Conservation (phyloP, 2,113 vertebrate genomes). For the Tinamus guttatus region DNA sequence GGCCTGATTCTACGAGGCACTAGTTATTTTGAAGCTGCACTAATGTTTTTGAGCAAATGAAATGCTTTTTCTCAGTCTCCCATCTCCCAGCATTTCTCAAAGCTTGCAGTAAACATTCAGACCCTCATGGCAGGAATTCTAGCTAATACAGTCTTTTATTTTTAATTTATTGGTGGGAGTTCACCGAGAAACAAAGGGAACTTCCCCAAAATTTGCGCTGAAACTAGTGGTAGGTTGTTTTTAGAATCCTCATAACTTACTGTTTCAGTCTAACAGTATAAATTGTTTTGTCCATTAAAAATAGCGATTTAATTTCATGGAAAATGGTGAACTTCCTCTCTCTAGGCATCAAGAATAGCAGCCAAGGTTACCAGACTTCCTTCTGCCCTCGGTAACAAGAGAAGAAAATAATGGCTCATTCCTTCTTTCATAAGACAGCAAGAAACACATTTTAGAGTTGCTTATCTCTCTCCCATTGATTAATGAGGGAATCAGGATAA, state of each 20-base stretch:
- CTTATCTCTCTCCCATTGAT: background rate
- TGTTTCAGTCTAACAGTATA: background rate
- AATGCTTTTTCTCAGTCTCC: background rate
- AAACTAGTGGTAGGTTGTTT: background rate
- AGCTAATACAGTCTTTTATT: background rate
- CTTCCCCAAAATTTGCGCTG: background rate
- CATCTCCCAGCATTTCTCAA: background rate
- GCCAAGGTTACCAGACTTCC: background rate
- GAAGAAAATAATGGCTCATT: background rate
- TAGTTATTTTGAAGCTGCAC: background rate
- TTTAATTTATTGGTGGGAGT: background rate
- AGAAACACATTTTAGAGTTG: background rate
- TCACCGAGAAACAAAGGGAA: background rate
- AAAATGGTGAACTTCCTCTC: background rate
- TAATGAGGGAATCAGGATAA: background rate
- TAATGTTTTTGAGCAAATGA: background rate
- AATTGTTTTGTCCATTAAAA: background rate
- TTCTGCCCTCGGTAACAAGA: background rate
- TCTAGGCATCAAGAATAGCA: background rate
- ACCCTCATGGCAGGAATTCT: background rate
- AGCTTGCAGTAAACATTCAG: background rate
- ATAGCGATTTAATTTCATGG: background rate
- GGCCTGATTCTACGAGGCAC: slow-evolving; percentile 14
- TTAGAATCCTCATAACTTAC: background rate
- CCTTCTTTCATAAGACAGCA: background rate